Percentiles rank a stretch among this genome's conserved stretches.
Evolutionary conservation across 2,888 invertebrate species (phyloP).

Genomic region (Eilema sororculum): DNA sequence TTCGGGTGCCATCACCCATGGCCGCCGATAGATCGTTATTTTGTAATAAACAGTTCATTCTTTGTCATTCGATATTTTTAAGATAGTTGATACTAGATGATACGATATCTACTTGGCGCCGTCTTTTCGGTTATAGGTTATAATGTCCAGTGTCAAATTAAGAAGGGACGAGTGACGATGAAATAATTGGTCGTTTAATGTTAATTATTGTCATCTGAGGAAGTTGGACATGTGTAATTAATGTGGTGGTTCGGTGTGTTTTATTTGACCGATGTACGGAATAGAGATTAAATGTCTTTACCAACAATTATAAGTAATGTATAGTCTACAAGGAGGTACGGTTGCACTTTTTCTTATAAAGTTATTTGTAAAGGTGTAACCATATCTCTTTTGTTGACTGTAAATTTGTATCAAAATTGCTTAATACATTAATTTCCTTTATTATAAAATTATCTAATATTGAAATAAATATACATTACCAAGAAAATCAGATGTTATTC

Average conservation of each 20-base stretch:
- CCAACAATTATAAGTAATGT: background rate
- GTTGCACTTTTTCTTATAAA: no score
- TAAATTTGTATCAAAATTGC: background rate
- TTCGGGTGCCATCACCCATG: constrained; percentile 78
- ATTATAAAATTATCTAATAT: background rate
- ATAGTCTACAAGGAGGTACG: no score
- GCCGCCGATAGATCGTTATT: constrained; percentile 80
- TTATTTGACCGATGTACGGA: constrained; percentile 31
- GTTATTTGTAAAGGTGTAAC: no score
- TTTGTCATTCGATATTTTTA: constrained; percentile 84
- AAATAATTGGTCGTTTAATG: constrained; percentile 60
- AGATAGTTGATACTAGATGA: constrained; percentile 73
- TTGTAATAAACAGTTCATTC: constrained; percentile 85
- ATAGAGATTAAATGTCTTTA: constrained; percentile 7
- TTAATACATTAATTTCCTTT: background rate
- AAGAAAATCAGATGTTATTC: background rate
- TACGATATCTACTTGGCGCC: constrained; percentile 73
- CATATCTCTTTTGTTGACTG: no score
- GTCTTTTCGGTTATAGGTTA: constrained; percentile 69
- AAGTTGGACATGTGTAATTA: constrained; percentile 50
- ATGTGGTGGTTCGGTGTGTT: constrained; percentile 36
- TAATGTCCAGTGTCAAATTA: constrained; percentile 72
- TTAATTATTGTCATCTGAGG: constrained; percentile 57
- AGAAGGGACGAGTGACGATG: constrained; percentile 47
- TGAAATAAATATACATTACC: constrained; percentile 11